These are phyloP conservation scores for Paradoxurus hermaphroditus DNA, from an alignment of 2,113 vertebrate species.

Conservation along the genomic window DNA sequence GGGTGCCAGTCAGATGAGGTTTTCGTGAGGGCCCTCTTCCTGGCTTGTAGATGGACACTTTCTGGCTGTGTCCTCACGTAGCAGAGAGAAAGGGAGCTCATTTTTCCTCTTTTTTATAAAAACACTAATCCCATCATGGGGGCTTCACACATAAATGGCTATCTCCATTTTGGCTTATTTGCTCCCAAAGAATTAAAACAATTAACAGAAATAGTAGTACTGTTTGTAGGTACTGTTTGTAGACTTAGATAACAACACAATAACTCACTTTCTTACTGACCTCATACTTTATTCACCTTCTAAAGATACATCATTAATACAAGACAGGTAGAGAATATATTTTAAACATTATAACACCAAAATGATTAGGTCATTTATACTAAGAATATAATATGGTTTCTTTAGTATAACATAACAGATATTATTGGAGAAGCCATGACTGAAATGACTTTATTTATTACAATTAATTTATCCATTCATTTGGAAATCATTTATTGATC, in stretches of 20 bases:
- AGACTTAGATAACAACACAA: not conserved
- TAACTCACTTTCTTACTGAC: not conserved
- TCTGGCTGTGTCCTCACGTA: not conserved
- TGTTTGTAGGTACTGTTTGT: too few relatives aligned
- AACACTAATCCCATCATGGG: not conserved
- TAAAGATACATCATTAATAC: not conserved
- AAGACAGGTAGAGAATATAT: not conserved
- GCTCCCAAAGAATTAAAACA: not conserved
- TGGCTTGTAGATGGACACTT: not conserved
- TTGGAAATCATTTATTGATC: not conserved
- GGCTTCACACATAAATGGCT: accelerated
- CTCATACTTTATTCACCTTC: not conserved
- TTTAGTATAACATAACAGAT: not conserved
- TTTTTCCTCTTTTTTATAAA: not conserved
- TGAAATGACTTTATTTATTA: not conserved
- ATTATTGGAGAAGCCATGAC: not conserved
- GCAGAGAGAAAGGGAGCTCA: not conserved
- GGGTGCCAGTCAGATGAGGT: too few relatives aligned
- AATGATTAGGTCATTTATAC: not conserved
- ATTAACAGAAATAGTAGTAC: too few relatives aligned
- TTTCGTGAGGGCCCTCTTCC: not conserved
- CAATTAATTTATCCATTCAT: not conserved
- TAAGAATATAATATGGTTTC: not conserved
- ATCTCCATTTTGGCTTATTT: not conserved
- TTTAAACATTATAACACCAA: not conserved